Evolutionary conservation across 1,140 invertebrate genomes (phyloP), one percentile per base, ranked within the genome.

Genomic region (Bradynema listronoti): DNA sequence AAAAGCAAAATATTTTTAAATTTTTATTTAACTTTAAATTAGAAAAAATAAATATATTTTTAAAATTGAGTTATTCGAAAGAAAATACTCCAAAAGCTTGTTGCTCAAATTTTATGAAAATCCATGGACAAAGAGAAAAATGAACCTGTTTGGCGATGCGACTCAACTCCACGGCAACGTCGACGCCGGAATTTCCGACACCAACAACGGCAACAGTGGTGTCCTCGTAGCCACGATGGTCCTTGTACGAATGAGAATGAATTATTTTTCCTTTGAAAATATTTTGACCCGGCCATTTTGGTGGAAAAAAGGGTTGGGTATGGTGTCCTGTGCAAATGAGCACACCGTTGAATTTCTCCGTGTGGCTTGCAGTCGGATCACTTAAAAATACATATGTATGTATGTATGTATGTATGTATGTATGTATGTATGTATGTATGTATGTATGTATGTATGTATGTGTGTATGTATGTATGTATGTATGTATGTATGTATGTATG

Each of bases 171-270:
- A 80, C 80, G n/a, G 82, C 82, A 25, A 82, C 79, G 65, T 83
- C 83, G 5, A 74, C 79, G 5, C 80, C 83, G 4, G 83, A 83
- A 68, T 83, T 84, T 2, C 83, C 83, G 65, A 83, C 83, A 5
- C 82, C 83, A 33, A 84, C 75, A 16, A 83, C 83, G 24, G 83
- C 69, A 25, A 81, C 78, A 4, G 63, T 71, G 56, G 81, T 78
- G 36, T 79, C 78, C 19, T 79, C 76, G 60, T 72, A 82, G 4
- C 73, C 72, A 14, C 54, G 52, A 14, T 61, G 64, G 42, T 68
- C 65, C 43, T 57, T 53, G 52, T 68, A 69, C 3, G 70, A 52
- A 32, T 81, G 79, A 0, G 81, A 75, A 63, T 83, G 82, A 5
- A 82, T 64, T 4, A 78, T 66, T 33, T 72, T 65, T 14, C 82